A percentile compares a stretch with the other conserved stretches of the same genome.
phyloP scores from a whole-genome alignment of 2,888 invertebrate genomes.

The Lymantria monacha region DNA sequence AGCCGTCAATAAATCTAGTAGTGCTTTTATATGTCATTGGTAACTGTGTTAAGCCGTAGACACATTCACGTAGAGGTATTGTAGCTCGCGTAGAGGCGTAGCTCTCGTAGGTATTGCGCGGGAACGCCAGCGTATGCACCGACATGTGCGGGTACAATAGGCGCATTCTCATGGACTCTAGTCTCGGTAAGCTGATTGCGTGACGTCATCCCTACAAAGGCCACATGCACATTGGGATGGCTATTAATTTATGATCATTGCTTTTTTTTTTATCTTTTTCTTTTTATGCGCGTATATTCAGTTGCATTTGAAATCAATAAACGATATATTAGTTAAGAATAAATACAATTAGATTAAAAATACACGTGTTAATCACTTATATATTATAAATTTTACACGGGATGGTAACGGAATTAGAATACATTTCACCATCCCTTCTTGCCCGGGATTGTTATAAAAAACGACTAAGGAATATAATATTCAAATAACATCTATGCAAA shows the following conservation, averaged over 20 bases:
- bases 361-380: too few relatives aligned
- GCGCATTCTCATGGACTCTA: constrained; percentile 79
- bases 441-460: too few relatives aligned
- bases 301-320: background rate
- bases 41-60: constrained; percentile 7
- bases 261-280: too few relatives aligned
- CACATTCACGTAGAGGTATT: background rate
- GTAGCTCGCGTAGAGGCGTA: constrained; percentile 8
- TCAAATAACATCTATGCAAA: too few relatives aligned
- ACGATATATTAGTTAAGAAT: too few relatives aligned
- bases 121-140: constrained; percentile 66
- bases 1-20: constrained; percentile 19
- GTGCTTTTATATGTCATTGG: constrained; percentile 18
- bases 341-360: too few relatives aligned
- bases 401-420: too few relatives aligned
- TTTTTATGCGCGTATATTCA: background rate
- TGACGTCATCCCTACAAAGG: constrained; percentile 67
- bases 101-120: constrained; percentile 3
- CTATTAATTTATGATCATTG: constrained; percentile 25
- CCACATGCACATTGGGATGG: constrained; percentile 41
- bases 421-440: too few relatives aligned
- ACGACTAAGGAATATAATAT: too few relatives aligned
- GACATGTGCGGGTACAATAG: constrained; percentile 79
- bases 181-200: constrained; percentile 81
- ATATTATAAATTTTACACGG: too few relatives aligned